These are phyloP conservation scores for Amphiura filiformis DNA, from an alignment of 35 echinoderm and acorn worm species.

Conservation along the genomic window DNA sequence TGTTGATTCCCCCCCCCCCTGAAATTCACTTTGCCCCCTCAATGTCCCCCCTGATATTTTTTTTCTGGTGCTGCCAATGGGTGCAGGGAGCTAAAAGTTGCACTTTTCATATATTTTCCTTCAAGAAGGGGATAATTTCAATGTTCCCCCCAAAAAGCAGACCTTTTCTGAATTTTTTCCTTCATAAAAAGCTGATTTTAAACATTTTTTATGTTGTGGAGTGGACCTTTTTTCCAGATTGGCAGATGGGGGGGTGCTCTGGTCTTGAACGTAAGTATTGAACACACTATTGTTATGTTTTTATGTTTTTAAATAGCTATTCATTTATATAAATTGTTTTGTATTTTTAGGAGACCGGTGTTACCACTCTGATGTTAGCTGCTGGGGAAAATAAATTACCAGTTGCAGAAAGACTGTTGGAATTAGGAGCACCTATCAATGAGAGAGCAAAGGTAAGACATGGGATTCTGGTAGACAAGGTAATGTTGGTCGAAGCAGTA, in stretches of 20 bases:
- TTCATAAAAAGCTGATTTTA: too few species aligned
- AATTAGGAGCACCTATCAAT: constrained; percentile 91
- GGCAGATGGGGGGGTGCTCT: not conserved
- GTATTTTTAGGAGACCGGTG: constrained; percentile 69
- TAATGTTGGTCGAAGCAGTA: not conserved
- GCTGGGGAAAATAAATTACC: constrained; percentile 90
- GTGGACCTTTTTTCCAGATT: not conserved
- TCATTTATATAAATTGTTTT: too few species aligned
- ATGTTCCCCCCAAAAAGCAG: not conserved
- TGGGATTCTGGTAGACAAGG: not conserved
- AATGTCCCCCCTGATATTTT: too few species aligned
- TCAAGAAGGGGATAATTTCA: not conserved
- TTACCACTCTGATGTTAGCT: constrained; percentile 84
- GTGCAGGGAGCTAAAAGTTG: too few species aligned
- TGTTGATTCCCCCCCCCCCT: too few species aligned
- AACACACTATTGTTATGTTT: too few species aligned
- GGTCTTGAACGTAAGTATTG: too few species aligned
- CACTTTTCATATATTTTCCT: not conserved
- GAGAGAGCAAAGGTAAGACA: constrained; percentile 84
- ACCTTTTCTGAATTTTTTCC: not conserved
- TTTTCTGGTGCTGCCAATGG: too few species aligned
- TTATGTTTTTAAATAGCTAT: too few species aligned
- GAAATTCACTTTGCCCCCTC: too few species aligned
- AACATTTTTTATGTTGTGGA: too few species aligned
- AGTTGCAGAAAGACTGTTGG: constrained; percentile 74